Evolutionary conservation across 2,113 vertebrate genomes (phyloP), one percentile per base, ranked within the genome.

Genomic region (Oreochromis tanganicae): DNA sequence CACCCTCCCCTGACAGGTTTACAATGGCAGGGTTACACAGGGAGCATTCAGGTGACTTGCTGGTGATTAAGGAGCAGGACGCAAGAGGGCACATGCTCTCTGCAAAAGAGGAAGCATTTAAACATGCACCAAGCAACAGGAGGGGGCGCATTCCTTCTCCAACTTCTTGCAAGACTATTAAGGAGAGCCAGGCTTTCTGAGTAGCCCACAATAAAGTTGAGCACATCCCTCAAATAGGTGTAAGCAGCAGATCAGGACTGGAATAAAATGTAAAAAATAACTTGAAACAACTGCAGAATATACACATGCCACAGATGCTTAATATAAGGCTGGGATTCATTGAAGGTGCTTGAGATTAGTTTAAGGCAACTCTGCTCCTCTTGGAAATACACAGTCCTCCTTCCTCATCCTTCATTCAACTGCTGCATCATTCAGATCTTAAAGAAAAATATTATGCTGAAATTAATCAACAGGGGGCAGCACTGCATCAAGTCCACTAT

Each of bases 41-140:
- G 93, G 84, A 87, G 92, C 93, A 93, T 95, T 95, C 94, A 94
- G 95, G 94, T 94, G 89, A 90, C 92, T 93, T 89, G 82, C 87
- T 92, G 92, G 92, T 93, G 92, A 94, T 94, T 95, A 95, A 93
- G 71, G 91, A 94, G 91, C 91, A 94, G 91, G 82, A 89, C 84
- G 19, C 63, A 63, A 90, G 82, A 73, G 89, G 84, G 52, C 66
- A 82, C 95, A 96, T 94, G 95, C 95, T 82, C 17, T 82, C 79
- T 86, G 82, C 38, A 50, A 79, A 68, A 84, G 13, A 78, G 84
- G 75, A 86, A 57, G 48, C 89, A 95, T 93, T 91, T 88, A 93
- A 61, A 91, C 96, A 95, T 96, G 95, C 95, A 93, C 54, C 80
- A 89, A 79, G 90, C 78, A 89, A 88, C 63, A 90, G 63, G 85